Evolutionary conservation across 2,113 vertebrate genomes (phyloP).

Genomic region (Lophura nycthemera): DNA sequence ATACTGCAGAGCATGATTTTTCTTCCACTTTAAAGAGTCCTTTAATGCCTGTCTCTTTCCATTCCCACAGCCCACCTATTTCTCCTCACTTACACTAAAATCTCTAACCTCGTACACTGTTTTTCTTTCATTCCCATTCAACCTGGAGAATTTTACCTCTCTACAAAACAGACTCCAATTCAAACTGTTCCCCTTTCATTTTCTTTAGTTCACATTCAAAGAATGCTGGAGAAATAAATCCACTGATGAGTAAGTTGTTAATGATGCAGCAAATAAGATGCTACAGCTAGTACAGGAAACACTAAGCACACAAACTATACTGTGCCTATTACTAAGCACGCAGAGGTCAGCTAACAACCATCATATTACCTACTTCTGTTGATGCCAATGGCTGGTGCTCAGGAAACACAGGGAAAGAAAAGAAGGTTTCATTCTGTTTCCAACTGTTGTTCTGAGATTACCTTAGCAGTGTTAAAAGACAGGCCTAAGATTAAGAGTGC

Average conservation of each 20-base stretch:
- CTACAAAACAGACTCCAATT: background rate
- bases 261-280: background rate
- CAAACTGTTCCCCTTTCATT: background rate
- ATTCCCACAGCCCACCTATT: background rate
- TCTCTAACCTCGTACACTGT: background rate
- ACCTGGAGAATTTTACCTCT: background rate
- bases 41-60: background rate
- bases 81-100: background rate
- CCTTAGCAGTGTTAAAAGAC: background rate
- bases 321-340: background rate
- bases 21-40: background rate
- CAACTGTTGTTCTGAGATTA: background rate
- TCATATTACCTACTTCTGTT: background rate
- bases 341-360: background rate
- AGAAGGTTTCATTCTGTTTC: background rate
- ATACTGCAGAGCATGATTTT: background rate
- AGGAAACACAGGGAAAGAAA: background rate
- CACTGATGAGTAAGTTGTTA: background rate
- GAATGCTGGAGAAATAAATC: conserved; percentile 3
- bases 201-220: conserved; percentile 20
- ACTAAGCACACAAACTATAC: background rate
- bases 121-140: background rate
- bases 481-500: background rate
- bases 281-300: background rate
- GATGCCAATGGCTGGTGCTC: background rate